phyloP scores from a whole-genome alignment of 2,113 vertebrate species.

The Eleginops maclovinus region DNA sequence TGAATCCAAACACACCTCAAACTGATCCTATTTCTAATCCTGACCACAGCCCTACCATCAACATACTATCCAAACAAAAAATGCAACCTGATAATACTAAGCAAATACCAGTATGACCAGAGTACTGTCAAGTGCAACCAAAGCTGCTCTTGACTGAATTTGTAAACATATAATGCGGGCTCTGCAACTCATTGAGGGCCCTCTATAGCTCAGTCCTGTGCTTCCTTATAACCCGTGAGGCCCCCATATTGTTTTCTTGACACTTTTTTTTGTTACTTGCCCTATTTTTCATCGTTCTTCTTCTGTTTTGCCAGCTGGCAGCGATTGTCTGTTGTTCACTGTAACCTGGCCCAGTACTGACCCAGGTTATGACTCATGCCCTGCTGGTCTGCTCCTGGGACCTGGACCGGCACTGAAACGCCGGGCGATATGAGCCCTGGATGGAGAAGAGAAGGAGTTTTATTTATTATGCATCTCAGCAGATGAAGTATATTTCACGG shows the following conservation, averaged over 20 bases:
- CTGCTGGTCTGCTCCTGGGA: conserved; percentile 84
- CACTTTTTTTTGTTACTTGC: conserved; percentile 50
- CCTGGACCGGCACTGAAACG: conserved; percentile 86
- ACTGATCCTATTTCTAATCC: conserved; percentile 28
- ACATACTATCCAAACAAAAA: conserved; percentile 8
- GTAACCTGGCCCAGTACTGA: conserved; percentile 88
- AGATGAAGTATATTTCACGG: neutral
- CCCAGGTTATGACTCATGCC: conserved; percentile 83
- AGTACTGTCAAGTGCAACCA: conserved; percentile 74
- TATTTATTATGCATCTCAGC: too few relatives aligned
- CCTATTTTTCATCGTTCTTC: conserved; percentile 3
- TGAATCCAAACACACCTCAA: conserved; percentile 23
- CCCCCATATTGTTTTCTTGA: conserved; percentile 37
- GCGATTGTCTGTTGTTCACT: conserved; percentile 73
- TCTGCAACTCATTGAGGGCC: conserved; percentile 47
- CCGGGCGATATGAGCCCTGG: conserved; percentile 85
- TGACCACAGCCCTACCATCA: conserved; percentile 14
- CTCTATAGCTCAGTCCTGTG: conserved; percentile 55
- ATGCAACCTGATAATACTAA: conserved; percentile 46
- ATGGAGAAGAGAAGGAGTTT: neutral
- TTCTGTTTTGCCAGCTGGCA: conserved; percentile 15
- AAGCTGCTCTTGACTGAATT: conserved; percentile 73
- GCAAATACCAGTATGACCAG: conserved; percentile 59
- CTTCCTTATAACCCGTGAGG: conserved; percentile 46
- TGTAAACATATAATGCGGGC: conserved; percentile 80